Base-by-base conservation (phyloP, 2,113 vertebrate genomes). In the Illadopsis cleaveri region DNA sequence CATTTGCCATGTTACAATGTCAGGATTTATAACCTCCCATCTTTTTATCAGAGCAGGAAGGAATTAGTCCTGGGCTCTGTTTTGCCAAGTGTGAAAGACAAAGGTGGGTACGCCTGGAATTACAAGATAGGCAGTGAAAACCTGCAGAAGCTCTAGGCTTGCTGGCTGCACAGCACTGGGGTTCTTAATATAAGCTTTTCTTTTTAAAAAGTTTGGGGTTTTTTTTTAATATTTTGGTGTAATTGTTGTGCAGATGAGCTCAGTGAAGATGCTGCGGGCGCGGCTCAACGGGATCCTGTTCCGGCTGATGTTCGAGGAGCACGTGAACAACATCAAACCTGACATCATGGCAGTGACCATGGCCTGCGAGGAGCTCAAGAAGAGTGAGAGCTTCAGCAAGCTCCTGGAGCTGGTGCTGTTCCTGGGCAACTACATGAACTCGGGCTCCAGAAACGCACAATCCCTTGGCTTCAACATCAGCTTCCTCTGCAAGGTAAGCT, bases 351-450 rank as follows among this genome's bases (percentile, higher is more conserved):
- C 99, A 1, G 99, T 99, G 79, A 99, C 99, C 1, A 98, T 99
- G 27, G 99, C 99, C 83, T 99, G 99, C 21, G 99, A 99, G 95
- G 99, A 99, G 96, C 97, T 99, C 91, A 99, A 99, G 98, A 99
- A 99, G 97, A 99, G 99, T 5, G 99, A 99, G n/a, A 97, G 97
- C 93, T 99, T 99, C 84, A 97, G 96, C 93, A 98, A 84, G 81
- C 97, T 99, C 27, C 96, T 99, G 84, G 99, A 99, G 89, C 45
- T 99, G 82, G 98, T 99, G 62, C 97, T 99, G 35, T 97, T 99
- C 83, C 98, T 99, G 42, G 99, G 99, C 35, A 99, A 99, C 97
- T 99, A 99, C 98, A 99, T 99, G 99, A 99, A 99, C 62, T 98
- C 99, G 2, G 99, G 99, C 82, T 99, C 99, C 33, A 98, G 99